Evolutionary conservation across 1,140 invertebrate species (phyloP), one percentile per base, ranked within the genome.

Genomic region (Diachasma alloeum): DNA sequence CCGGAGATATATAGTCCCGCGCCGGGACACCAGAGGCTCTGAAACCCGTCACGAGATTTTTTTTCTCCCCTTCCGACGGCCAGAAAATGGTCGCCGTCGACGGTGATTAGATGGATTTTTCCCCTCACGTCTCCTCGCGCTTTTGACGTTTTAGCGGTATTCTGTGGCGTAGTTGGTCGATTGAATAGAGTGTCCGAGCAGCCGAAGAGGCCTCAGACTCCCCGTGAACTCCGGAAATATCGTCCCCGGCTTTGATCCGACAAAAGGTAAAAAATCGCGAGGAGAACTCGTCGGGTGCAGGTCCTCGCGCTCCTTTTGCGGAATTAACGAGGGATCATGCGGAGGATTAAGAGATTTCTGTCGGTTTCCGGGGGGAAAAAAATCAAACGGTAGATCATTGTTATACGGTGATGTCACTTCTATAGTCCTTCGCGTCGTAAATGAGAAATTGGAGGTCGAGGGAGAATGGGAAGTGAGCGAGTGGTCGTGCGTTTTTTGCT

Each of bases 331-430:
- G n/a, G 4, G 53, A 63, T 13, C 19, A 63, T 63, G 59, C 19
- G 22, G 11, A 63, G 22, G 11, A 15, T 63, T 13, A 63, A 13
- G 24, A 24, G 15, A 63, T 63, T 63, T 63, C 13, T 31, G 59
- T 68, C 66, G 8, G 31, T 39, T 3, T 39, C 8, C 10, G 36
- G 66, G 17, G 8, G n/a, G 1, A 68, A 68, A 17, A 68, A 68
- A 68, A 37, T 68, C 13, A 66, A 66, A 66, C n/a, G 66, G 66
- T 39, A 68, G 66, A 39, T 39, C 24, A 66, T 66, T 36, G 31
- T 66, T 36, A 31, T 10, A 1, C 11, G 13, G 26, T 66, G 19
- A 31, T 26, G 11, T 66, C 24, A 56, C 22, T 26, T 11, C 11
- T 3, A 1, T 66, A 11, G 8, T 19, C 17, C 48, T 66, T 74